Percentiles rank a stretch among this genome's conserved stretches.
phyloP scores from a whole-genome alignment of 1,140 invertebrate species.

The Pseudachorutes palmiensis region DNA sequence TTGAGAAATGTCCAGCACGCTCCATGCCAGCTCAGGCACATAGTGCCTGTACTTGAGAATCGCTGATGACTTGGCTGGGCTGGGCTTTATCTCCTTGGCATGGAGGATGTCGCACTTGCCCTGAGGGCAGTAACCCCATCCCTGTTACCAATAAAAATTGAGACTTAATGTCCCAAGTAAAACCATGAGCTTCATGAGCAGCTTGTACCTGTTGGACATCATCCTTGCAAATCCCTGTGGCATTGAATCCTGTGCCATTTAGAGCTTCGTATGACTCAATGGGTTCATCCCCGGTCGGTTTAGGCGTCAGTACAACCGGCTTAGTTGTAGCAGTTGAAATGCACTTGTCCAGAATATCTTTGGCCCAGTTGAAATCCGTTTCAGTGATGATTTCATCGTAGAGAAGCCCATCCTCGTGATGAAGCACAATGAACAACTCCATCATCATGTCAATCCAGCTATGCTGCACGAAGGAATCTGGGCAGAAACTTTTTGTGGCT shows the following conservation, averaged over 20 bases:
- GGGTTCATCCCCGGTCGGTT: background rate
- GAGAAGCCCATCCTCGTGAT: background rate
- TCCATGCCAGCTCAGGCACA: constrained; percentile 22
- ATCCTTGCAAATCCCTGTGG: background rate
- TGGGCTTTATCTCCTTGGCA: background rate
- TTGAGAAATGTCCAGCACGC: constrained; percentile 19
- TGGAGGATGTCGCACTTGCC: background rate
- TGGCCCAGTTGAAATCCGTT: background rate
- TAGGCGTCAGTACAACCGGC: background rate
- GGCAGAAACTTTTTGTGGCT: background rate
- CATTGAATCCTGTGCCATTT: background rate
- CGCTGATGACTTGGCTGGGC: background rate
- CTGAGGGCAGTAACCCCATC: background rate
- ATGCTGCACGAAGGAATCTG: background rate
- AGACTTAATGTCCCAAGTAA: background rate
- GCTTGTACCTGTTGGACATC: background rate
- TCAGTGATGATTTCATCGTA: background rate
- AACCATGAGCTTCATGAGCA: background rate
- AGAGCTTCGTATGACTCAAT: background rate
- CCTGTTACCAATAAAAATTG: background rate
- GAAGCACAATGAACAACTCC: background rate
- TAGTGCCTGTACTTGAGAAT: constrained; percentile 8
- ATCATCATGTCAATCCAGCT: background rate
- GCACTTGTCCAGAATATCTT: background rate
- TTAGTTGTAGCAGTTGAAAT: background rate